A percentile compares a stretch with the other conserved stretches of the same genome.
Conservation (phyloP, 1,140 invertebrate species). For the Oedothorax gibbosus region DNA sequence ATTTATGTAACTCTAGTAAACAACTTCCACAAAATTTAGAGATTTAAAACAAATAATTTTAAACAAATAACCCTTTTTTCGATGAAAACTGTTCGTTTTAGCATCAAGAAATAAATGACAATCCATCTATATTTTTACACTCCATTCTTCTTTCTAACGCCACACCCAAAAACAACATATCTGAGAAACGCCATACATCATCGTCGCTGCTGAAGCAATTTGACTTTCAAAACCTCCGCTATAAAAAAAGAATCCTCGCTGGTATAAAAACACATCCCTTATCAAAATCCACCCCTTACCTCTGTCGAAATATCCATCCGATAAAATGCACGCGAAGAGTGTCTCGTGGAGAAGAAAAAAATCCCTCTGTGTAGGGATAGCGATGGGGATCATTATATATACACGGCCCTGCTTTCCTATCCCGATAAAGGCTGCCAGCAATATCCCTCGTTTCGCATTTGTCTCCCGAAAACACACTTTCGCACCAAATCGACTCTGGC, state of each 20-base stretch:
- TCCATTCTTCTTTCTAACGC: too few relatives aligned
- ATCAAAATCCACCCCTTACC: constrained; percentile 6
- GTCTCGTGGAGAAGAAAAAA: not conserved
- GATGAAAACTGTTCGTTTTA: too few relatives aligned
- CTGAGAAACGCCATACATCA: too few relatives aligned
- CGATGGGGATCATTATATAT: constrained; percentile 41
- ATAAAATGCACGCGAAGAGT: constrained; percentile 27
- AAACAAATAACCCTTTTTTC: too few relatives aligned
- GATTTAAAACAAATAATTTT: too few relatives aligned
- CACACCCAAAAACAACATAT: too few relatives aligned
- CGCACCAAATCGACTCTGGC: constrained; percentile 22
- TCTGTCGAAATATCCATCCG: constrained; percentile 13
- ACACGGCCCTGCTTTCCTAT: not conserved
- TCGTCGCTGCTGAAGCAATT: too few relatives aligned
- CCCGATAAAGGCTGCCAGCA: constrained; percentile 4
- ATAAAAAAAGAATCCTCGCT: not conserved
- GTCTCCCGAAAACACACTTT: constrained; percentile 1
- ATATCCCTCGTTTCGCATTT: constrained; percentile 13
- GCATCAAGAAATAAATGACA: too few relatives aligned
- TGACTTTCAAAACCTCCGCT: not conserved
- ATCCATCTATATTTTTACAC: too few relatives aligned
- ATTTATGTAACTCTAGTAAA: too few relatives aligned
- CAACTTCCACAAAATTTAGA: too few relatives aligned
- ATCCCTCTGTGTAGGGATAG: not conserved
- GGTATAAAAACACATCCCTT: not conserved